Conservation (phyloP, 2,113 vertebrate genomes). For the Melierax canorus region DNA sequence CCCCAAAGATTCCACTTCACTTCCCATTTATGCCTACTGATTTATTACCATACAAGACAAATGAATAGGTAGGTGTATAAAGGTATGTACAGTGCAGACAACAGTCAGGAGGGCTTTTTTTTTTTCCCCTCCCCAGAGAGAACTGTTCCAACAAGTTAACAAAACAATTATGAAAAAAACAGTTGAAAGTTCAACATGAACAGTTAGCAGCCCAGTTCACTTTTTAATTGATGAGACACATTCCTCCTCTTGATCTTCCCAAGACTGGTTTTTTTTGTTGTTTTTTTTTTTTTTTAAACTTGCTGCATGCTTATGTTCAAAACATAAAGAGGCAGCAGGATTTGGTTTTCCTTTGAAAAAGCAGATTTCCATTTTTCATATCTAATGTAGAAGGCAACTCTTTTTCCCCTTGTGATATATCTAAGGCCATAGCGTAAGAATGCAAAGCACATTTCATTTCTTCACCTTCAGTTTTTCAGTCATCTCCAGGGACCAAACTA, state of each 20-base stretch:
- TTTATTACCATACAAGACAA: slow-evolving; percentile 33
- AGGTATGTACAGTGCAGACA: background rate
- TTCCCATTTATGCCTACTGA: slow-evolving; percentile 2
- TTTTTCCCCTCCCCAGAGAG: background rate
- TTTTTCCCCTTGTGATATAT: background rate
- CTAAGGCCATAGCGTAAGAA: background rate
- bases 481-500: background rate
- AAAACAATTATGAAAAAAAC: slow-evolving; percentile 7
- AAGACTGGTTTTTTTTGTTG: background rate
- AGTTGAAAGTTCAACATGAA: background rate
- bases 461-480: background rate
- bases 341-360: background rate
- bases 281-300: background rate
- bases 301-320: background rate
- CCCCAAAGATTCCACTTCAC: background rate
- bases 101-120: background rate
- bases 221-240: background rate
- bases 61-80: slow-evolving; percentile 18
- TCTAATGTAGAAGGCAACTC: background rate
- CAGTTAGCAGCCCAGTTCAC: background rate
- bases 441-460: background rate
- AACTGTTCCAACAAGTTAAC: slow-evolving; percentile 43
- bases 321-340: background rate
- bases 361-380: background rate
- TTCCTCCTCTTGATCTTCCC: background rate